Evolutionary conservation across 2,888 invertebrate genomes (phyloP), one percentile per base, ranked within the genome.

Genomic region (Camptogramma bilineatum): DNA sequence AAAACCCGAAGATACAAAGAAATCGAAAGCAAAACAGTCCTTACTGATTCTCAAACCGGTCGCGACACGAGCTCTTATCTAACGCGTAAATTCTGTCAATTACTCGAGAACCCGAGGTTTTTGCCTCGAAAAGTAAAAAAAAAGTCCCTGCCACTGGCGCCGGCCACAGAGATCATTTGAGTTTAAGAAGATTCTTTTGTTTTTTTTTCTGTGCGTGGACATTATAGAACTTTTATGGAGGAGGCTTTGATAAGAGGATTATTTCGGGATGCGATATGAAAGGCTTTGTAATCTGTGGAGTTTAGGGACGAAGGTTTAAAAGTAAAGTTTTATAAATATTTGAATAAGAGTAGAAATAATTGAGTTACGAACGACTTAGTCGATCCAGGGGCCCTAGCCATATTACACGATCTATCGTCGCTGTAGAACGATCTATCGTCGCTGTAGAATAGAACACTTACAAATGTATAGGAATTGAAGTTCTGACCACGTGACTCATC

Each of bases 41-140:
- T 17, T 44, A 62, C 52, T 42, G 42, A 53, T 54, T 51, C 10
- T 51, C 52, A 47, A 70, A 70, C 72, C 72, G 66, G 70, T 72
- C 57, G 44, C 52, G 64, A 74, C 76, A 72, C 73, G 7, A 9
- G 10, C 71, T 72, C 82, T 85, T 87, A 87, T 86, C 87, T 78
- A 71, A 75, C 76, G 81, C 86, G 86, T 87, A 87, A 87, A 86
- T 87, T 87, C 84, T 82, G 85, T 85, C 86, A 85, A 87, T 86
- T 86, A 86, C 85, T n/a, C 74, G 78, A 54, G 62, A 54, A 34
- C 46, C 68, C 59, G 66, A 73, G 74, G 76, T 77, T 78, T 78
- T 77, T 73, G 75, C 74, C 68, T 73, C 47, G 16, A 44, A 44
- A 44, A 44, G 4, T 13, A 44, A 44, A 13, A 44, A 42, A n/a